A percentile compares a stretch with the other conserved stretches of the same genome.
phyloP scores from a whole-genome alignment of 2,113 vertebrate species.

The Peromyscus californicus region DNA sequence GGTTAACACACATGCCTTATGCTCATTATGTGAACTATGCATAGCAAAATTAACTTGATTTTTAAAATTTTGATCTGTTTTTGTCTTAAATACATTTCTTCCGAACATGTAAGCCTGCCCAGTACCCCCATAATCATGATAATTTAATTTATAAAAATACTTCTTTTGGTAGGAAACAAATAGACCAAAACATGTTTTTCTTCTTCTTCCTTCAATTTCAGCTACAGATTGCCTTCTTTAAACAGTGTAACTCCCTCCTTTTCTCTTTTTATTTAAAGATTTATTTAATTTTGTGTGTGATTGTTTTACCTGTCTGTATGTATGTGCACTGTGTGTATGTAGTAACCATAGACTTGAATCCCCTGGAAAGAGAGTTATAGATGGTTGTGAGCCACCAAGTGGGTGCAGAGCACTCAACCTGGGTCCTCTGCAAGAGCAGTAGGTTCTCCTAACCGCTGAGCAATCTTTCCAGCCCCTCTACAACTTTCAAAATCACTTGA shows the following conservation, averaged over 20 bases:
- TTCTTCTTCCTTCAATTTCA: no score
- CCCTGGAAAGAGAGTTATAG: not conserved
- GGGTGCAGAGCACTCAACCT: not conserved
- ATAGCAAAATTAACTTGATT: not conserved
- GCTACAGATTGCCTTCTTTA: not conserved
- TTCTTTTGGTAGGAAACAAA: not conserved
- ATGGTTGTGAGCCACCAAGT: not conserved
- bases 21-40: not conserved
- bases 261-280: not conserved
- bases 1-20: not conserved
- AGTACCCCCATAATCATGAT: not conserved
- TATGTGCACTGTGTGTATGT: no score
- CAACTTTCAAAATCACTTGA: not conserved
- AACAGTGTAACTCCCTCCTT: not conserved
- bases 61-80: not conserved
- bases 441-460: not conserved
- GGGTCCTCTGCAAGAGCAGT: not conserved
- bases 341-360: not conserved
- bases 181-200: not conserved
- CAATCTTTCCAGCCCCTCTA: not conserved
- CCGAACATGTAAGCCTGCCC: no score
- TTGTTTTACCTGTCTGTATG: not conserved
- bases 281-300: not conserved
- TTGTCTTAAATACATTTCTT: not conserved
- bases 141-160: not conserved